Percentiles rank a stretch among this genome's conserved stretches.
These are phyloP conservation scores for Morinoia aosen DNA, from an alignment of 2,888 invertebrate species.

Conservation along the genomic window DNA sequence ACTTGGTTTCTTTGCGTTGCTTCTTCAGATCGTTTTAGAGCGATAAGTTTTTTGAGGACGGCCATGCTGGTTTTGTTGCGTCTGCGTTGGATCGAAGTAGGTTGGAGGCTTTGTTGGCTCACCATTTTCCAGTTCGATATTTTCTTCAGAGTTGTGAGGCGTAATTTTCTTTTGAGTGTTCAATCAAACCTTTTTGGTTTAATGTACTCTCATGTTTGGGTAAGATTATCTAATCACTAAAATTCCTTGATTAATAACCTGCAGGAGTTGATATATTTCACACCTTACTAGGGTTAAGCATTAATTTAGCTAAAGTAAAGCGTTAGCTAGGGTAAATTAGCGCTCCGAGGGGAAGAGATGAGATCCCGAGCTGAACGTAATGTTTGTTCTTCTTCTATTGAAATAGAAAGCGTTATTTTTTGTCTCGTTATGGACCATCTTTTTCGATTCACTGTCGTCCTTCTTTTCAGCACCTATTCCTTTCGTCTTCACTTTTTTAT, in stretches of 20 bases:
- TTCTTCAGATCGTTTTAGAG: constrained; percentile 5
- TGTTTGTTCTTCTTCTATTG: too few relatives aligned
- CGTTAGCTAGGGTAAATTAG: too few relatives aligned
- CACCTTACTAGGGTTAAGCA: too few relatives aligned
- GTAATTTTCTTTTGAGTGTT: background rate
- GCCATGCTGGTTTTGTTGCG: background rate
- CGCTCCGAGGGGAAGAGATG: too few relatives aligned
- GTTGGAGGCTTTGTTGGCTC: background rate
- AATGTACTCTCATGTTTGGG: background rate
- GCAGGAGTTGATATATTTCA: too few relatives aligned
- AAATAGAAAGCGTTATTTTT: too few relatives aligned
- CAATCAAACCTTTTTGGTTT: background rate
- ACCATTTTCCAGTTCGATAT: background rate
- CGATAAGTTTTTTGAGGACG: background rate
- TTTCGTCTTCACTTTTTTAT: too few relatives aligned
- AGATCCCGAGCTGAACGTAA: too few relatives aligned
- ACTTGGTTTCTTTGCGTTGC: background rate
- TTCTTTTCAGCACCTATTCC: too few relatives aligned
- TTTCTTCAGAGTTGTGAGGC: background rate
- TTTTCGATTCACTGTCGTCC: too few relatives aligned
- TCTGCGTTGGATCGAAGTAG: background rate
- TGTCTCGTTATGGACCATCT: too few relatives aligned
- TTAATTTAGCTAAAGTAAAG: too few relatives aligned
- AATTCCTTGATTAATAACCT: background rate
- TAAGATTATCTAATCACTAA: background rate